phyloP scores from a whole-genome alignment of 64 coral and sea anemone genomes.

The Stichodactyla mertensii region DNA sequence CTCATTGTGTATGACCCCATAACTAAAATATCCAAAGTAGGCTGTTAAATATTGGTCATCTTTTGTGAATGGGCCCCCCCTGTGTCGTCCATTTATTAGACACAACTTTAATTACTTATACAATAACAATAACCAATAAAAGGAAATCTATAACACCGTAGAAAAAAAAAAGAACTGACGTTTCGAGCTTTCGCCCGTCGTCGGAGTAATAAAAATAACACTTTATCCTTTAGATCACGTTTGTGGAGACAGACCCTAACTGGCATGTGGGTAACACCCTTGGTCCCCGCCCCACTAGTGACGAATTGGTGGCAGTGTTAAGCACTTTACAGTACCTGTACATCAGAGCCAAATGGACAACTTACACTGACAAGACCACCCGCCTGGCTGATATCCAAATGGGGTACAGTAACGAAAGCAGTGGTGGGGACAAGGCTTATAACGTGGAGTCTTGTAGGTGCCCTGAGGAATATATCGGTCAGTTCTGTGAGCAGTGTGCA shows the following conservation, averaged over 20 bases:
- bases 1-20: no score
- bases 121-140: no score
- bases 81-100: no score
- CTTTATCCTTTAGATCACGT: slow-evolving; percentile 24
- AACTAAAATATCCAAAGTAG: no score
- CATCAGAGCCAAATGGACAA: slow-evolving; percentile 87
- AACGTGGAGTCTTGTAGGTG: slow-evolving; percentile 76
- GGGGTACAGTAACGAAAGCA: slow-evolving; percentile 6
- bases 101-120: no score
- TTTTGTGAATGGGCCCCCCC: no score
- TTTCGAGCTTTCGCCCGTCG: no score
- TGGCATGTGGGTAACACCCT: slow-evolving; percentile 55
- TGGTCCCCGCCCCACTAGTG: slow-evolving; percentile 54
- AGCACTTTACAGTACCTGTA: slow-evolving; percentile 58
- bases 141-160: no score
- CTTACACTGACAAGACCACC: background rate
- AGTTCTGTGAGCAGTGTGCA: slow-evolving; percentile 94
- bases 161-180: no score
- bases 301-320: slow-evolving; percentile 67
- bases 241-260: slow-evolving; percentile 35
- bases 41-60: no score
- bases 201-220: background rate
- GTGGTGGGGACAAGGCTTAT: background rate
- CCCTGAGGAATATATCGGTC: slow-evolving; percentile 64
- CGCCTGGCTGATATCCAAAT: slow-evolving; percentile 39